These are phyloP conservation scores for Littorina saxatilis DNA, from an alignment of 1,140 invertebrate genomes.

Conservation along the genomic window DNA sequence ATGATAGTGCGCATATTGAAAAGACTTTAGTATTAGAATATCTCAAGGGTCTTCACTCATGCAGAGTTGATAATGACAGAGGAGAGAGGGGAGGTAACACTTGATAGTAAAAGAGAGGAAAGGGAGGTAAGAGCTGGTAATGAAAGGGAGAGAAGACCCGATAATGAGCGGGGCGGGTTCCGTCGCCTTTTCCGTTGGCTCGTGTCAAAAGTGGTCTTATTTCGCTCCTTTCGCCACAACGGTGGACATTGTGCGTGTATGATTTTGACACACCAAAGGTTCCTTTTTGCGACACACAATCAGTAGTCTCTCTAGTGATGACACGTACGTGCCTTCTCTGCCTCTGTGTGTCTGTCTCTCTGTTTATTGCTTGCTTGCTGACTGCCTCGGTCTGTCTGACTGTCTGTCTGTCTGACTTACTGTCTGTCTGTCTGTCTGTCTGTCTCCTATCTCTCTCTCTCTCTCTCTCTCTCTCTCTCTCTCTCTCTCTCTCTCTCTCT, in stretches of 20 bases:
- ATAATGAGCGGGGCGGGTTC: neutral
- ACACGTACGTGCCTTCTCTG: neutral
- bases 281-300: no score
- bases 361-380: neutral
- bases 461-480: slow-evolving; percentile 33
- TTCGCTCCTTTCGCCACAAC: no score
- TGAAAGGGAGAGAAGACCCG: neutral
- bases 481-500: slow-evolving; percentile 18
- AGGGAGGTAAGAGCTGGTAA: neutral
- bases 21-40: no score
- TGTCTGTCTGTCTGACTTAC: neutral
- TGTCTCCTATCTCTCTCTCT: no score
- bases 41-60: no score
- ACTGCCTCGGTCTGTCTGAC: neutral
- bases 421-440: neutral
- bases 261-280: no score
- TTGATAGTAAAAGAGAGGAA: neutral
- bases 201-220: no score
- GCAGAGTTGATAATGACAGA: neutral
- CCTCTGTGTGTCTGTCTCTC: neutral
- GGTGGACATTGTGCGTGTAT: no score
- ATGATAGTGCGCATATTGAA: no score
- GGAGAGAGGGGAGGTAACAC: neutral
- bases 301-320: no score
- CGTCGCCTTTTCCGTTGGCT: no score